A percentile compares a stretch with the other conserved stretches of the same genome.
phyloP scores from a whole-genome alignment of 2,888 invertebrate species.

The Hemicrepidius hirtus region DNA sequence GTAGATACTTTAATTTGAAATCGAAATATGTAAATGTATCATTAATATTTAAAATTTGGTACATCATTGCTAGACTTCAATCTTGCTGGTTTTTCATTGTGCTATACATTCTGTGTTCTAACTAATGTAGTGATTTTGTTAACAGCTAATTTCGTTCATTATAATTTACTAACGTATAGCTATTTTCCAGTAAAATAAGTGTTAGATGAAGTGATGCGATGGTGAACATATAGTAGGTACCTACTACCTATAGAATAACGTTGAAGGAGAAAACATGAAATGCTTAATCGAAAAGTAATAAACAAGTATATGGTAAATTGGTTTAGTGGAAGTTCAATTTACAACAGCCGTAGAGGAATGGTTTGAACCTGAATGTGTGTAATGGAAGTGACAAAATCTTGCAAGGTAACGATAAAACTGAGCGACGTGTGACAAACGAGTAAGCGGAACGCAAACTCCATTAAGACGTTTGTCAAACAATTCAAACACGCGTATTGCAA shows the following conservation, averaged over 20 bases:
- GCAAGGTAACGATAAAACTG: conserved; percentile 45
- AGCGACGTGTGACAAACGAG: conserved; percentile 44
- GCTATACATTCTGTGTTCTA: too few species aligned
- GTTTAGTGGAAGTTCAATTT: conserved; percentile 45
- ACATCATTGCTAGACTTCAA: too few species aligned
- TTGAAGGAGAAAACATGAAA: conserved; percentile 27
- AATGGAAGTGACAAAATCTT: conserved; percentile 49
- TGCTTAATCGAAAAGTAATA: conserved; percentile 43
- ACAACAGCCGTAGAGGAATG: conserved; percentile 24
- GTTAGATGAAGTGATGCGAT: not conserved
- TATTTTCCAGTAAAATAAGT: not conserved
- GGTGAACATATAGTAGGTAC: not conserved
- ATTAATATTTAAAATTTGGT: too few species aligned
- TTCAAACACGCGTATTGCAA: conserved; percentile 35
- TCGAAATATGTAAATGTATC: too few species aligned
- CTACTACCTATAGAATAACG: too few species aligned
- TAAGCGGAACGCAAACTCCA: conserved; percentile 50
- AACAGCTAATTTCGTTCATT: not conserved
- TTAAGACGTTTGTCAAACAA: conserved; percentile 47
- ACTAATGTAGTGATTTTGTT: too few species aligned
- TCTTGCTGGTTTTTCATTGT: too few species aligned
- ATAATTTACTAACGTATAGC: not conserved
- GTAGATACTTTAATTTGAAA: too few species aligned
- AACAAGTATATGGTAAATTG: conserved; percentile 49
- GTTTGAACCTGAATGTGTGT: conserved; percentile 20